These are phyloP conservation scores for Brachionus calyciflorus DNA, from an alignment of 1,140 invertebrate genomes.

Conservation along the genomic window DNA sequence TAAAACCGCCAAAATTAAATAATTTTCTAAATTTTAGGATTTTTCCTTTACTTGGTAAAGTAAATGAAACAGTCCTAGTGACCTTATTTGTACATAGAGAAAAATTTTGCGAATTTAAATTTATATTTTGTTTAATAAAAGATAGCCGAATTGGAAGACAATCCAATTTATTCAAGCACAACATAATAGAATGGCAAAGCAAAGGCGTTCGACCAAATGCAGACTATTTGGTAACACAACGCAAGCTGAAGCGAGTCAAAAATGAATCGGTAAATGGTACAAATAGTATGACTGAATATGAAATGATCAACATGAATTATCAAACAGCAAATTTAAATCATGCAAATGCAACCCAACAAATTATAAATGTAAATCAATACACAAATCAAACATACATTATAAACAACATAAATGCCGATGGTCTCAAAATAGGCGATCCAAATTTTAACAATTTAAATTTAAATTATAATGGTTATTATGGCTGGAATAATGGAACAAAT, in stretches of 20 bases:
- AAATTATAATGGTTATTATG: slow-evolving; percentile 26
- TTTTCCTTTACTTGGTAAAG: no score
- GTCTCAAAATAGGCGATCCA: not conserved
- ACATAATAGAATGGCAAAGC: slow-evolving; percentile 48
- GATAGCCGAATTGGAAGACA: slow-evolving; percentile 46
- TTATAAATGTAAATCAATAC: slow-evolving; percentile 37
- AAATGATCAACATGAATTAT: slow-evolving; percentile 41
- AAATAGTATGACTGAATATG: slow-evolving; percentile 21
- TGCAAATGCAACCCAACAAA: slow-evolving; percentile 8
- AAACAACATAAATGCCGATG: slow-evolving; percentile 26
- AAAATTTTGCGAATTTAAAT: not conserved
- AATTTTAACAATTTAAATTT: slow-evolving; percentile 5
- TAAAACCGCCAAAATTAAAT: no score
- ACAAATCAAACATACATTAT: slow-evolving; percentile 42
- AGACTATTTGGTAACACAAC: slow-evolving; percentile 30
- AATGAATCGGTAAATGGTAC: slow-evolving; percentile 5
- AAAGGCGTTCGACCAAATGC: slow-evolving; percentile 25
- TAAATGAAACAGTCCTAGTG: no score
- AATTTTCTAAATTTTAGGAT: no score
- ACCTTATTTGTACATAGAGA: no score
- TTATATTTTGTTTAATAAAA: not conserved
- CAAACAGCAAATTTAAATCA: not conserved
- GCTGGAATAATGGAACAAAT: not conserved
- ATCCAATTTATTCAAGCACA: slow-evolving; percentile 47
- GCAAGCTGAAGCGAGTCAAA: slow-evolving; percentile 34